Evolutionary conservation across 2,888 invertebrate species (phyloP).

Genomic region (Protula sp.): DNA sequence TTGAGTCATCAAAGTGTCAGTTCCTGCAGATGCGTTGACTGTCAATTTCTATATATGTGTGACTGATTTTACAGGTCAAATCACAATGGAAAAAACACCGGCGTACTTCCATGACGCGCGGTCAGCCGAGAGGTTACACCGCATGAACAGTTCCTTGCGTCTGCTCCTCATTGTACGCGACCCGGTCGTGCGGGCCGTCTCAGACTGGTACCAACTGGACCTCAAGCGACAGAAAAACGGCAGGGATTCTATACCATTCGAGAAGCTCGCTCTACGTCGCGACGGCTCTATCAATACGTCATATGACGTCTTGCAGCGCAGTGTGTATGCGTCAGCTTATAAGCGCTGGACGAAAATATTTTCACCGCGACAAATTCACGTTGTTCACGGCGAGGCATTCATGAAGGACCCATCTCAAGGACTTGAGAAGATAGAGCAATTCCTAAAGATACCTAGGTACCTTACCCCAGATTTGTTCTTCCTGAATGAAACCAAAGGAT

Average conservation of each 20-base stretch:
- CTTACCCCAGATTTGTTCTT: slow-evolving; percentile 73
- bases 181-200: slow-evolving; percentile 90
- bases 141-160: slow-evolving; percentile 85
- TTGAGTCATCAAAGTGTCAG: too few relatives aligned
- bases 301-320: background rate
- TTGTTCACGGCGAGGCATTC: slow-evolving; percentile 67
- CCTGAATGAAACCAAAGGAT: slow-evolving; percentile 93
- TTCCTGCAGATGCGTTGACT: too few relatives aligned
- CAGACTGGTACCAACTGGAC: slow-evolving; percentile 92
- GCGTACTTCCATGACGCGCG: slow-evolving; percentile 93
- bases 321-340: background rate
- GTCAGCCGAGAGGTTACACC: slow-evolving; percentile 87
- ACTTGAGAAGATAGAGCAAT: slow-evolving; percentile 39
- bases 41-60: too few relatives aligned
- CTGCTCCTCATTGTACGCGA: slow-evolving; percentile 89
- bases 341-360: slow-evolving; percentile 81
- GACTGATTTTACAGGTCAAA: slow-evolving; percentile 83
- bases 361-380: slow-evolving; percentile 80
- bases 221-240: slow-evolving; percentile 55
- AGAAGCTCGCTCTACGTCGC: slow-evolving; percentile 36
- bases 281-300: background rate
- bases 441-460: slow-evolving; percentile 39
- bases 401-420: slow-evolving; percentile 34
- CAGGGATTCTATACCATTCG: slow-evolving; percentile 36
- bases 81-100: slow-evolving; percentile 95